Percentiles rank a stretch among this genome's conserved stretches.
phyloP scores from a whole-genome alignment of 2,888 invertebrate species.

The Orchestes rusci region DNA sequence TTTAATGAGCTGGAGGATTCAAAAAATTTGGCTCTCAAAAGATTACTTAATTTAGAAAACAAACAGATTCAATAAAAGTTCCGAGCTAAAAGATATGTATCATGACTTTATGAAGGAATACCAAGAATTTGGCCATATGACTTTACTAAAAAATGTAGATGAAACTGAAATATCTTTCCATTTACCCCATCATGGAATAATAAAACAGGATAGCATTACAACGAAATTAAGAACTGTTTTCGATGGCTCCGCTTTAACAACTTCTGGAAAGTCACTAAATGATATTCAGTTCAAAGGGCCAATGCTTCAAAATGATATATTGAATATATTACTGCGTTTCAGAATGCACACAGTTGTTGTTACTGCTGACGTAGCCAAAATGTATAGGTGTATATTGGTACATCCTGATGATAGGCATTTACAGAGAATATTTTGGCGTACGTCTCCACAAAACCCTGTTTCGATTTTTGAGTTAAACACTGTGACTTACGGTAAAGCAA shows the following conservation, averaged over 20 bases:
- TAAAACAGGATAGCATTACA: constrained; percentile 7
- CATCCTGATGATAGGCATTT: constrained; percentile 12
- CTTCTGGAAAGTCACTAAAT: constrained; percentile 13
- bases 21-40: constrained; percentile 10
- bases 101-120: constrained; percentile 8
- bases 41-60: constrained; percentile 8
- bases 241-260: constrained; percentile 9
- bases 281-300: constrained; percentile 7
- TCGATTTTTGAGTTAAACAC: constrained; percentile 9
- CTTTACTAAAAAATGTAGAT: neutral
- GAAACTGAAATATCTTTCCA: neutral
- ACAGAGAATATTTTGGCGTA: constrained; percentile 10
- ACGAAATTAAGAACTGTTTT: constrained; percentile 10
- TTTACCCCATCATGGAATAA: constrained; percentile 8
- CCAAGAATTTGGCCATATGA: constrained; percentile 7
- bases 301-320: constrained; percentile 8
- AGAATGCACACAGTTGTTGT: constrained; percentile 5
- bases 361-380: constrained; percentile 9
- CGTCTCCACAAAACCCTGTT: neutral
- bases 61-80: constrained; percentile 3
- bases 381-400: constrained; percentile 11
- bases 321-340: constrained; percentile 6
- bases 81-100: constrained; percentile 4
- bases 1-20: constrained; percentile 6
- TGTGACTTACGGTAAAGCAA: constrained; percentile 8